These are phyloP conservation scores for Asobara japonica DNA, from an alignment of 1,140 invertebrate genomes.

Conservation along the genomic window DNA sequence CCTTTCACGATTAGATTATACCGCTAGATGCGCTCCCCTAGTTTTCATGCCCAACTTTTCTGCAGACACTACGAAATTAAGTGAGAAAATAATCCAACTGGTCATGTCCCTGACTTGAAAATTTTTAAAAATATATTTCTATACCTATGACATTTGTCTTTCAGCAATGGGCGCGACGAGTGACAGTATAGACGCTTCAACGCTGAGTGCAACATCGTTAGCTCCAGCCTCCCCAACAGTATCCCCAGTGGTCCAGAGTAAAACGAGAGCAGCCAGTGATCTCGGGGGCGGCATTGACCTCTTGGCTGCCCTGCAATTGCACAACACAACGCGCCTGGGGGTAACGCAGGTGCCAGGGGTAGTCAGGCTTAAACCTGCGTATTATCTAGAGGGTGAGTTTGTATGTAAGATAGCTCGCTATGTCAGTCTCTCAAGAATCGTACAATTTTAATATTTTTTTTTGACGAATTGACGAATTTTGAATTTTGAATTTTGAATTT, in stretches of 20 bases:
- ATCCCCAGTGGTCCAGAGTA: slow-evolving; percentile 40
- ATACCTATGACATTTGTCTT: slow-evolving; percentile 37
- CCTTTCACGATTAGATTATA: background rate
- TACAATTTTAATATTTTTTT: too few relatives aligned
- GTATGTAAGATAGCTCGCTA: background rate
- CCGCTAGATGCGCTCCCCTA: background rate
- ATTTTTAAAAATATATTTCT: background rate
- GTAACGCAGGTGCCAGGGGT: slow-evolving; percentile 69
- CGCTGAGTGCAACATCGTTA: slow-evolving; percentile 43
- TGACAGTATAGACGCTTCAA: slow-evolving; percentile 54
- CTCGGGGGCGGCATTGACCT: slow-evolving; percentile 67
- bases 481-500: too few relatives aligned
- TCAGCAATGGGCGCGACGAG: slow-evolving; percentile 58
- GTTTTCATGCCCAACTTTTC: background rate
- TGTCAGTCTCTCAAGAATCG: too few relatives aligned
- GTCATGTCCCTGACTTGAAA: background rate
- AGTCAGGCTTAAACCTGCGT: slow-evolving; percentile 69
- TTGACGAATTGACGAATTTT: too few relatives aligned
- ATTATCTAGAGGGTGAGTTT: slow-evolving; percentile 68
- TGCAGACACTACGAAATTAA: background rate
- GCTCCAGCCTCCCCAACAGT: slow-evolving; percentile 34
- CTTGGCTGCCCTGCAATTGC: slow-evolving; percentile 70
- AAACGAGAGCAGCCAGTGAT: slow-evolving; percentile 52
- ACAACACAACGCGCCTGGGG: slow-evolving; percentile 69
- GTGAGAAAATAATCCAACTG: too few relatives aligned